Evolutionary conservation across 2,888 invertebrate species (phyloP).

Genomic region (Ptychoptera contaminata): DNA sequence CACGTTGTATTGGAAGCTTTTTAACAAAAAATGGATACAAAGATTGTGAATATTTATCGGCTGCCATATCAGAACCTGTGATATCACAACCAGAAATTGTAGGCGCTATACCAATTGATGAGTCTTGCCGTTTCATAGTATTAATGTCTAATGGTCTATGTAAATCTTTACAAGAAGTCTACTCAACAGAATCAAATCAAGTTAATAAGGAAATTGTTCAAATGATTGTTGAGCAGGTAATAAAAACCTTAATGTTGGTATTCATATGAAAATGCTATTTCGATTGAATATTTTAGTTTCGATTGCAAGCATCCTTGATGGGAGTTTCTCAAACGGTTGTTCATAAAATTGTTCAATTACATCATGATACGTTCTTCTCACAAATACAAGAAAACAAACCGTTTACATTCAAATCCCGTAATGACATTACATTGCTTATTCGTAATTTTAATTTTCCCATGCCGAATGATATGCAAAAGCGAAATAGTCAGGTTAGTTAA

Average conservation of each 20-base stretch:
- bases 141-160: slow-evolving; percentile 77
- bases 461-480: slow-evolving; percentile 37
- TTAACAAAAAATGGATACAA: slow-evolving; percentile 72
- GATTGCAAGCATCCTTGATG: slow-evolving; percentile 59
- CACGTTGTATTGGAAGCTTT: slow-evolving; percentile 77
- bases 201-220: slow-evolving; percentile 69
- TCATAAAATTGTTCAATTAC: slow-evolving; percentile 67
- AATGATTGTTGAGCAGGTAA: slow-evolving; percentile 60
- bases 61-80: slow-evolving; percentile 60
- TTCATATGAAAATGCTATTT: not conserved
- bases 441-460: slow-evolving; percentile 72
- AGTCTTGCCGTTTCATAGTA: slow-evolving; percentile 65
- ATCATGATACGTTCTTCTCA: slow-evolving; percentile 57
- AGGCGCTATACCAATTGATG: slow-evolving; percentile 63
- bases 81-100: slow-evolving; percentile 71
- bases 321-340: slow-evolving; percentile 76
- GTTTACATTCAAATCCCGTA: slow-evolving; percentile 43
- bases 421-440: slow-evolving; percentile 72
- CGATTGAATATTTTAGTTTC: slow-evolving; percentile 38
- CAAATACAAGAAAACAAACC: slow-evolving; percentile 22
- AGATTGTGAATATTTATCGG: slow-evolving; percentile 58
- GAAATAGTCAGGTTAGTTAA: slow-evolving; percentile 8
- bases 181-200: slow-evolving; percentile 50
- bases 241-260: not conserved
- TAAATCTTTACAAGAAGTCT: slow-evolving; percentile 66